Percentiles rank a stretch among this genome's conserved stretches.
Evolutionary conservation across 2,888 invertebrate genomes (phyloP).

Genomic region (Aelia acuminata): DNA sequence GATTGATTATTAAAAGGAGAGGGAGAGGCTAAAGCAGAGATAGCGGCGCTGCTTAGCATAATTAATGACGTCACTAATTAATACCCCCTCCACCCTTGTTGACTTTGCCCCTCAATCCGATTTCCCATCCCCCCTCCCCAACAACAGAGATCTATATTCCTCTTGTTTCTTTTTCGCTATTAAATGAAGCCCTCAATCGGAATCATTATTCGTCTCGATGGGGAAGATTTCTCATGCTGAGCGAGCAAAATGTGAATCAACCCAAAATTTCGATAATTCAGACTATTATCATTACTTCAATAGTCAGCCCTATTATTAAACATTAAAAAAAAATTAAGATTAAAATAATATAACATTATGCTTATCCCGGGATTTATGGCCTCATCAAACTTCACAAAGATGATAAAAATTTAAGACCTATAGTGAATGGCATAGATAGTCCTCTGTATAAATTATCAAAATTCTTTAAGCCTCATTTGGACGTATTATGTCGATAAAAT

Average conservation of each 20-base stretch:
- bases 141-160: not conserved
- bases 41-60: not conserved
- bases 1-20: slow-evolving; percentile 37
- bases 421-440: too few species aligned
- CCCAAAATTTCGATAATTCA: too few species aligned
- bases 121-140: not conserved
- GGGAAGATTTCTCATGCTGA: not conserved
- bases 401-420: too few species aligned
- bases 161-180: not conserved
- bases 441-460: too few species aligned
- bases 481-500: too few species aligned
- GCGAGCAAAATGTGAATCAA: not conserved
- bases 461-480: too few species aligned
- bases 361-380: too few species aligned
- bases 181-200: not conserved
- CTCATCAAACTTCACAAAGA: too few species aligned
- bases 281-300: too few species aligned
- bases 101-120: slow-evolving; percentile 17
- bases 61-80: slow-evolving; percentile 49
- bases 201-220: not conserved
- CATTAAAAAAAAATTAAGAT: too few species aligned
- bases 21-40: not conserved
- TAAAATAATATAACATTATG: too few species aligned
- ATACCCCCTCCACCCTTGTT: not conserved
- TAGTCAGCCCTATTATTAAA: too few species aligned